These are phyloP conservation scores for Serrognathus titanus DNA, from an alignment of 2,888 invertebrate genomes.

Conservation along the genomic window DNA sequence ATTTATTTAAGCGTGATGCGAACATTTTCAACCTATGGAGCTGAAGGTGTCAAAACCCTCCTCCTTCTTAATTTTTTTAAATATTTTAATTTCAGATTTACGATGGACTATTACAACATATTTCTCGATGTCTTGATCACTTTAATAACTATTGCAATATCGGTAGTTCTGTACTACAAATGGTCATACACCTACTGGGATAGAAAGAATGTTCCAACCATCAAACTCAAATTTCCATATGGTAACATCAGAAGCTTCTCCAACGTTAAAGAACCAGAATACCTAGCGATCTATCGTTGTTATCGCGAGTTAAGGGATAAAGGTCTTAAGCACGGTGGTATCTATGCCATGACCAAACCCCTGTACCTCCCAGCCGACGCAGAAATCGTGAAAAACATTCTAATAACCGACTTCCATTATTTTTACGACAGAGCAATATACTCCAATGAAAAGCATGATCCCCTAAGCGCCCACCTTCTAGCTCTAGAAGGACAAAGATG, in stretches of 20 bases:
- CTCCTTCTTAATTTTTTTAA: too few species aligned
- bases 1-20: too few species aligned
- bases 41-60: too few species aligned
- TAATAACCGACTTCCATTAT: conserved; percentile 56
- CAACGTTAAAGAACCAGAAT: not conserved
- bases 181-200: not conserved
- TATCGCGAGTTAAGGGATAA: conserved; percentile 17
- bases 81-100: too few species aligned
- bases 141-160: not conserved
- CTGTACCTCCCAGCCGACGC: conserved; percentile 16
- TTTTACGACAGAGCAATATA: conserved; percentile 58
- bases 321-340: conserved; percentile 33
- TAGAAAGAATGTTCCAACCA: not conserved
- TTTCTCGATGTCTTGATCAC: not conserved
- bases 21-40: too few species aligned
- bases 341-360: conserved; percentile 43
- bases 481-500: conserved; percentile 55
- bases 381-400: conserved; percentile 40
- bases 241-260: not conserved
- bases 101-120: not conserved
- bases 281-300: too few species aligned
- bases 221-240: not conserved
- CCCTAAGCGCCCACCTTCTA: conserved; percentile 56
- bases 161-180: conserved; percentile 13
- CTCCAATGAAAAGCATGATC: conserved; percentile 46